These are phyloP conservation scores for Chionoecetes opilio DNA, from an alignment of 1,140 invertebrate genomes.

Conservation along the genomic window DNA sequence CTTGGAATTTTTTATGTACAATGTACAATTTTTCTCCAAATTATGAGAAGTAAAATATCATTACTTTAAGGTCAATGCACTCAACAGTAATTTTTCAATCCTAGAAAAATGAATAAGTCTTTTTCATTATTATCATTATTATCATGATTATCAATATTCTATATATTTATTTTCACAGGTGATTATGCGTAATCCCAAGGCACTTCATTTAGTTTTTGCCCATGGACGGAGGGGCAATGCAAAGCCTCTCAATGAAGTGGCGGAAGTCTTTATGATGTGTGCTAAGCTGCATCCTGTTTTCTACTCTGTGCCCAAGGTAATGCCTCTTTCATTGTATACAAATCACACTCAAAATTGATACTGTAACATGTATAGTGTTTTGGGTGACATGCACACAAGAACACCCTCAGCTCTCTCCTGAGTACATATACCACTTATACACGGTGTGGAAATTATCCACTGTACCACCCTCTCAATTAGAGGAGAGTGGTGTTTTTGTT, in stretches of 20 bases:
- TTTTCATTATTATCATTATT: no score
- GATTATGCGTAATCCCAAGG: constrained; percentile 68
- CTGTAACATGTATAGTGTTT: no score
- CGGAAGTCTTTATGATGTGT: constrained; percentile 63
- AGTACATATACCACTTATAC: no score
- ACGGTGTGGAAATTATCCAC: no score
- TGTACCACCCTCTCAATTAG: no score
- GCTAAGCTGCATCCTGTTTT: constrained; percentile 65
- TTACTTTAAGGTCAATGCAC: background rate
- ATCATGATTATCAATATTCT: background rate
- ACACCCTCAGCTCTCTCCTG: no score
- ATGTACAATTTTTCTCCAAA: background rate
- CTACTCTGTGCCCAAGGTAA: constrained; percentile 64
- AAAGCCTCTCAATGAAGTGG: constrained; percentile 68
- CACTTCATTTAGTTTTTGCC: constrained; percentile 55
- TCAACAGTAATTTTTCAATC: no score
- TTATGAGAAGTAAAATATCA: background rate
- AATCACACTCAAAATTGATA: no score
- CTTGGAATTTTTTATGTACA: background rate
- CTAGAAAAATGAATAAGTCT: no score
- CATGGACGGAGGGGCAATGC: constrained; percentile 40
- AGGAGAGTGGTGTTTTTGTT: no score
- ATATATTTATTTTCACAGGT: constrained; percentile 33
- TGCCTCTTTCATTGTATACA: background rate
- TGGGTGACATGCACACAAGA: no score